Evolutionary conservation across 2,113 vertebrate species (phyloP).

Genomic region (Meles meles): DNA sequence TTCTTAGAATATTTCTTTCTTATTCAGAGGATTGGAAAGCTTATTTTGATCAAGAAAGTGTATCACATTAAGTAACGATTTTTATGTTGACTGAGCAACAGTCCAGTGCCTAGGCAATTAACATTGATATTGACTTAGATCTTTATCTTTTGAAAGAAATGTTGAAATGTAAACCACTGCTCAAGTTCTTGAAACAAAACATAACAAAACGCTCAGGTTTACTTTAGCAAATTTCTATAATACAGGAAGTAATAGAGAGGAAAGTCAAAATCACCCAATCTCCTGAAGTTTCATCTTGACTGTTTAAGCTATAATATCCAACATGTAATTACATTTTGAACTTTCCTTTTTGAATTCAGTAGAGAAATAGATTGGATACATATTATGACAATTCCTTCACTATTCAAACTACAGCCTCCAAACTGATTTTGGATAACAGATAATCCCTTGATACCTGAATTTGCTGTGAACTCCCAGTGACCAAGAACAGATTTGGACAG

Average conservation of each 20-base stretch:
- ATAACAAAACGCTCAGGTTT: not conserved
- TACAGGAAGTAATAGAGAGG: not conserved
- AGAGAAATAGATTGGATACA: not conserved
- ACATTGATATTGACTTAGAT: not conserved
- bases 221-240: constrained; percentile 17
- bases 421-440: not conserved
- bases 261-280: not conserved
- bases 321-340: constrained; percentile 39
- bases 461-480: not conserved
- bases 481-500: not conserved
- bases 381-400: not conserved
- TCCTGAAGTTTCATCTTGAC: constrained; percentile 16
- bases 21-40: constrained; percentile 6
- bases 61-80: not conserved
- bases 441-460: not conserved
- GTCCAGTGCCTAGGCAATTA: not conserved
- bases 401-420: not conserved
- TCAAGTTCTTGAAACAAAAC: not conserved
- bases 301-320: not conserved
- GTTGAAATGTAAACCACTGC: not conserved
- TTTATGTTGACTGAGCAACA: not conserved
- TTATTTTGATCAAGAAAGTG: not conserved
- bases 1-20: constrained; percentile 26
- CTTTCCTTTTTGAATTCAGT: not conserved
- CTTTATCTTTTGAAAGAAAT: not conserved